phyloP scores from a whole-genome alignment of 2,797 vertebrate species.

The Delichon dasypus region DNA sequence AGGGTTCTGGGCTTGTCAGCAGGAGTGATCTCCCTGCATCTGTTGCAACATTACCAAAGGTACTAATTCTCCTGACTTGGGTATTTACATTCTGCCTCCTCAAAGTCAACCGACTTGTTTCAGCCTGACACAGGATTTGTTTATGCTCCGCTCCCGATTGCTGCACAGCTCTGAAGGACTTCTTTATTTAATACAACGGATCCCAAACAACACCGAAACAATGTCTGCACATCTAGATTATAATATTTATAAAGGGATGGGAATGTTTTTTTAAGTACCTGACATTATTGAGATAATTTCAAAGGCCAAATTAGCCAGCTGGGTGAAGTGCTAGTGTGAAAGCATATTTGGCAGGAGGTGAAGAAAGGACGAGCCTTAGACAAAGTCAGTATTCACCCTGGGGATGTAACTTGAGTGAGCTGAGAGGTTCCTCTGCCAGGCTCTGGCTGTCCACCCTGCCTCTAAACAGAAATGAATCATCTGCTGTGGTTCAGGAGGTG shows the following conservation, averaged over 20 bases:
- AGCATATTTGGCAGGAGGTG: conserved; percentile 54
- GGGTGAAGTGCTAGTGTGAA: conserved; percentile 32
- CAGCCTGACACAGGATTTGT: conserved; percentile 51
- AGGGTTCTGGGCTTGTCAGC: background rate
- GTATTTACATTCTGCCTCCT: conserved; percentile 47
- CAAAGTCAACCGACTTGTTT: conserved; percentile 55
- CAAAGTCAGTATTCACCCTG: conserved; percentile 33
- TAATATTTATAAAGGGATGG: conserved; percentile 67
- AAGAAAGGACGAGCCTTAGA: conserved; percentile 4
- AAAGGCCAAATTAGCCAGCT: conserved; percentile 54
- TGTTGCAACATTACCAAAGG: conserved; percentile 1
- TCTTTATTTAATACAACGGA: background rate
- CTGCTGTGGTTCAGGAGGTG: conserved; percentile 47
- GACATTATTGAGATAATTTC: conserved; percentile 53
- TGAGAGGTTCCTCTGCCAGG: conserved; percentile 16
- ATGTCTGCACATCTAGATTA: conserved; percentile 32
- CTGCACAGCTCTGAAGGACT: background rate
- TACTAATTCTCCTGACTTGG: conserved; percentile 26
- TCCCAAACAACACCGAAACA: conserved; percentile 23
- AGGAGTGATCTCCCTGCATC: background rate
- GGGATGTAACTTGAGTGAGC: conserved; percentile 24
- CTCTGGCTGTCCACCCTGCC: conserved; percentile 33
- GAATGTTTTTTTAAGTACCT: conserved; percentile 57
- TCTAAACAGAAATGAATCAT: conserved; percentile 56
- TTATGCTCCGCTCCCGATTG: background rate